Evolutionary conservation across 2,113 vertebrate species (phyloP), one percentile per base, ranked within the genome.

Genomic region (Anoplopoma fimbria): DNA sequence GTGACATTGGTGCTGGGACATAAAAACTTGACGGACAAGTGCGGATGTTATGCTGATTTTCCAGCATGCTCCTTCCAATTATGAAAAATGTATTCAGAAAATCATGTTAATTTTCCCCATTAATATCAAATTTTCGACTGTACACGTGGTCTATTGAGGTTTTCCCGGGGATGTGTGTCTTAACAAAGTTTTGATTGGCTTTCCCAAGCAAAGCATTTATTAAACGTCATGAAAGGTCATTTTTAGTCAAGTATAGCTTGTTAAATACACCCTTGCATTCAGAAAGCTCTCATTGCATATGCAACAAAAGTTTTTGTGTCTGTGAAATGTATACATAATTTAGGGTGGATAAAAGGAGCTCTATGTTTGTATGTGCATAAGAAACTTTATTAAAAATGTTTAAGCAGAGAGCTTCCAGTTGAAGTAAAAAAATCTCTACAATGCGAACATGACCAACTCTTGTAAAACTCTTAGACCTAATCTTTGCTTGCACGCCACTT

Each of bases 11-110:
- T 69, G 55, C 23, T 6, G 34, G 58, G 38, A 62, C 25, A 58
- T n/a, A n/a, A n/a, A n/a, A 74, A 19, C 17, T 34, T 49, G 27
- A 55, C 38, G 49, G 74, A 72, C 45, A 72, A 55, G 51, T 68
- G 51, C 27, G 36, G 58, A 57, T 45, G 15, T 65, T 45, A 55
- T 58, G n/a, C 6, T 0, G 4, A 31, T 40, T 63, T 64, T 31
- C 9, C 8, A 62, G 31, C 9, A 25, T 21, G 31, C 14, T 4
- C 14, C 1, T 29, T 51, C 53, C 19, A 4, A 27, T 58, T 23
- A 4, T 49, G 14, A 49, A 63, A 63, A 14, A 1, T 55, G 23
- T 49, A 15, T 65, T 65, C 0, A 55, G 12, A 40, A 63, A 36
- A 62, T 19, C 14, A 19, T 36, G 31, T 75, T 9, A 0, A 31